phyloP scores from a whole-genome alignment of 2,797 vertebrate species.

The Anableps anableps region DNA sequence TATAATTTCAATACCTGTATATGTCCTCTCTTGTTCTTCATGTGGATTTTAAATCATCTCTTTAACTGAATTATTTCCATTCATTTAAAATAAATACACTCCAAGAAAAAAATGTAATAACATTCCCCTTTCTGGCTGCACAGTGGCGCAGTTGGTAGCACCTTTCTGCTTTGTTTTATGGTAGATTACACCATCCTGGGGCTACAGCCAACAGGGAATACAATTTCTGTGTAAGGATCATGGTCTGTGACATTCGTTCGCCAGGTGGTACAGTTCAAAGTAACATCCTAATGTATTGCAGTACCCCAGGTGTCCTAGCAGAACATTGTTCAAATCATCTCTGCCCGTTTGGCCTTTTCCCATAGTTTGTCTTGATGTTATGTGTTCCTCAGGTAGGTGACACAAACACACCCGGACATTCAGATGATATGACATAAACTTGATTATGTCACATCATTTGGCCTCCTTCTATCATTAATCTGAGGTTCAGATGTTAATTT shows the following conservation, averaged over 20 bases:
- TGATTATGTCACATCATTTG: not conserved
- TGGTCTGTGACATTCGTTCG: not conserved
- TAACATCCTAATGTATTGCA: not conserved
- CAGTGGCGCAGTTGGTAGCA: no score
- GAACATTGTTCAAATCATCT: no score
- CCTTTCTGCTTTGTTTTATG: not conserved
- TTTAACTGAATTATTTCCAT: slow-evolving; percentile 1
- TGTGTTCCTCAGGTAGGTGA: no score
- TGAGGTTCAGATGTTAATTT: not conserved
- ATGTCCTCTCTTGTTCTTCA: slow-evolving; percentile 29
- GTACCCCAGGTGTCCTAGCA: not conserved
- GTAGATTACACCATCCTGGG: not conserved
- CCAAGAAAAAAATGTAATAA: not conserved
- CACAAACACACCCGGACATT: not conserved
- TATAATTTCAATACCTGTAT: slow-evolving; percentile 37
- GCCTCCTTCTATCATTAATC: not conserved
- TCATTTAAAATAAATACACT: not conserved
- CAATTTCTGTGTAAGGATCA: not conserved
- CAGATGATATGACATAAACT: not conserved
- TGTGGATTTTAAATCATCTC: slow-evolving; percentile 10
- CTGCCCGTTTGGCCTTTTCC: no score
- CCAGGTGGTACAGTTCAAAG: not conserved
- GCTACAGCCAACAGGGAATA: not conserved
- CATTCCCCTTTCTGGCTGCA: not conserved
- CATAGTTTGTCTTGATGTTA: no score